These are phyloP conservation scores for Falco berigora DNA, from an alignment of 2,797 vertebrate genomes.

Conservation along the genomic window DNA sequence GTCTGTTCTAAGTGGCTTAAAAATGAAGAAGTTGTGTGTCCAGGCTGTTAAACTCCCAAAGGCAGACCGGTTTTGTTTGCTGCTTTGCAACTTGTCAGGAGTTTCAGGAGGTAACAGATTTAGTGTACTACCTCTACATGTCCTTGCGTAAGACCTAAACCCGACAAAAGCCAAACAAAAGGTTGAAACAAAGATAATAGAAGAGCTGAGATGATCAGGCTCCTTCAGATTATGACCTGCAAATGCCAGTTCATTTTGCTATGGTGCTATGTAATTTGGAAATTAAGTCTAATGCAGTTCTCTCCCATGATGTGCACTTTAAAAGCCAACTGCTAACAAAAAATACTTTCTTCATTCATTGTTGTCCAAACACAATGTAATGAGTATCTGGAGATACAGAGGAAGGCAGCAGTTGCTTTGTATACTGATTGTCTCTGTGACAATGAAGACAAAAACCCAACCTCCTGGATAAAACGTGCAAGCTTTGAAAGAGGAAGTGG, in stretches of 20 bases:
- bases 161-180: conserved; percentile 1
- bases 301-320: neutral
- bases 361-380: neutral
- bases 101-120: neutral
- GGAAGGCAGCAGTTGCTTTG: neutral
- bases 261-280: neutral
- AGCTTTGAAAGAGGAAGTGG: neutral
- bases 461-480: neutral
- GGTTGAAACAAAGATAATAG: neutral
- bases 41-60: neutral
- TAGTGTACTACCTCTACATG: neutral
- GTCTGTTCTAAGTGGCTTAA: neutral
- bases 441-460: neutral
- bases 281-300: neutral
- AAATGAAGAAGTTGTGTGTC: neutral
- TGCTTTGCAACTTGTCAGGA: neutral
- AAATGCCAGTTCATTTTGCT: neutral
- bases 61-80: neutral
- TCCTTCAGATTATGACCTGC: neutral
- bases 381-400: neutral
- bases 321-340: neutral
- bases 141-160: neutral
- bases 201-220: neutral
- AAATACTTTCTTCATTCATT: neutral
- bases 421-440: neutral